A percentile compares a stretch with the other conserved stretches of the same genome.
Conservation (phyloP, 2,888 invertebrate genomes). For the Spilosoma lubricipeda region DNA sequence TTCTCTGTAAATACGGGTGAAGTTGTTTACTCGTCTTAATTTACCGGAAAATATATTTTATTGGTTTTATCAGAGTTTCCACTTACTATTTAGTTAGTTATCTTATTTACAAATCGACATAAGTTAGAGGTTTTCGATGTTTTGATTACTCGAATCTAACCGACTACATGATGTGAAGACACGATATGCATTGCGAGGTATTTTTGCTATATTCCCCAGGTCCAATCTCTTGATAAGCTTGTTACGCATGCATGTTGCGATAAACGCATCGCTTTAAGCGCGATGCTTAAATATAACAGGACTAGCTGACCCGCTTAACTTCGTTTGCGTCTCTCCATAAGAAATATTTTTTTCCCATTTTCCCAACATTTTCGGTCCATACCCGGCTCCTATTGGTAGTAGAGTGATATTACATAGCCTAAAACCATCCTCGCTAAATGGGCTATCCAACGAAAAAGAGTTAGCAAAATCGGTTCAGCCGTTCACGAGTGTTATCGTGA, state of each 20-base stretch:
- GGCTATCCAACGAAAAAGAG: too few species aligned
- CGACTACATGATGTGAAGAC: neutral
- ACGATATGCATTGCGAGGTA: neutral
- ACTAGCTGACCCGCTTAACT: too few species aligned
- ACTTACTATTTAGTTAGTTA: neutral
- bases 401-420: too few species aligned
- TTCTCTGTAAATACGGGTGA: conserved; percentile 52
- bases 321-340: too few species aligned
- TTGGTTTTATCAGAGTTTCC: conserved; percentile 16
- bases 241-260: neutral
- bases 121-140: neutral
- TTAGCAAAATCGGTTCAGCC: too few species aligned
- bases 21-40: conserved; percentile 38
- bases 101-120: neutral
- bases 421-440: too few species aligned
- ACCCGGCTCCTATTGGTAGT: too few species aligned
- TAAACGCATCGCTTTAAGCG: neutral
- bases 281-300: too few species aligned
- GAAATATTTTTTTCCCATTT: too few species aligned
- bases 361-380: too few species aligned
- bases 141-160: neutral
- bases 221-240: neutral
- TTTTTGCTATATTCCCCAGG: neutral
- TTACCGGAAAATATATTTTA: conserved; percentile 29
- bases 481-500: too few species aligned